These are phyloP conservation scores for Thecocarcelia acutangulata DNA, from an alignment of 2,888 invertebrate genomes.

Conservation along the genomic window DNA sequence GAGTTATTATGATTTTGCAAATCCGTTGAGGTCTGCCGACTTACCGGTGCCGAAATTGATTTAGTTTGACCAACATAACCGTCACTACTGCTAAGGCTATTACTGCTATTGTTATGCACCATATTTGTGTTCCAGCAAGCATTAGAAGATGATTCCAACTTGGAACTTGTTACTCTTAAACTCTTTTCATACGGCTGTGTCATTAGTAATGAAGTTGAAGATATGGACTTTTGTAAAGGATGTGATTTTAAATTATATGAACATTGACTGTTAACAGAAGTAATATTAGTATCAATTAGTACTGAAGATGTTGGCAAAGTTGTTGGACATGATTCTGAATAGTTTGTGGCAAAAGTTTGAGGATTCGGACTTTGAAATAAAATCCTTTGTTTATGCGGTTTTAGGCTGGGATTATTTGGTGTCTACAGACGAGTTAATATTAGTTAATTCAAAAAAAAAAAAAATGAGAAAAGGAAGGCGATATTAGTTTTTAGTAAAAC, in stretches of 20 bases:
- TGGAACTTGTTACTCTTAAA: constrained; percentile 4
- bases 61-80: constrained; percentile 53
- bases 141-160: constrained; percentile 17
- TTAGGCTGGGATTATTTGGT: constrained; percentile 77
- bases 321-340: constrained; percentile 53
- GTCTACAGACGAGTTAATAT: constrained; percentile 73
- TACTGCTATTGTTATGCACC: constrained; percentile 31
- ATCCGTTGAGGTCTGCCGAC: constrained; percentile 77
- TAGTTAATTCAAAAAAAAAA: neutral
- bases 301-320: constrained; percentile 47
- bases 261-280: constrained; percentile 65
- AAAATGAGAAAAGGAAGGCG: neutral
- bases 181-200: constrained; percentile 40
- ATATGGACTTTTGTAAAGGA: constrained; percentile 79
- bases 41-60: constrained; percentile 77
- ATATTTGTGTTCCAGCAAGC: constrained; percentile 7
- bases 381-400: constrained; percentile 78
- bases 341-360: constrained; percentile 55
- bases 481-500: constrained; percentile 20
- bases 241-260: constrained; percentile 71
- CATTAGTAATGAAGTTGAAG: constrained; percentile 78
- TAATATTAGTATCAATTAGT: constrained; percentile 45
- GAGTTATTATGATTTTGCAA: constrained; percentile 56
- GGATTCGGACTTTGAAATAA: constrained; percentile 80
- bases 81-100: constrained; percentile 69